These are phyloP conservation scores for Neotoxoptera formosana DNA, from an alignment of 1,140 invertebrate species.

Conservation along the genomic window DNA sequence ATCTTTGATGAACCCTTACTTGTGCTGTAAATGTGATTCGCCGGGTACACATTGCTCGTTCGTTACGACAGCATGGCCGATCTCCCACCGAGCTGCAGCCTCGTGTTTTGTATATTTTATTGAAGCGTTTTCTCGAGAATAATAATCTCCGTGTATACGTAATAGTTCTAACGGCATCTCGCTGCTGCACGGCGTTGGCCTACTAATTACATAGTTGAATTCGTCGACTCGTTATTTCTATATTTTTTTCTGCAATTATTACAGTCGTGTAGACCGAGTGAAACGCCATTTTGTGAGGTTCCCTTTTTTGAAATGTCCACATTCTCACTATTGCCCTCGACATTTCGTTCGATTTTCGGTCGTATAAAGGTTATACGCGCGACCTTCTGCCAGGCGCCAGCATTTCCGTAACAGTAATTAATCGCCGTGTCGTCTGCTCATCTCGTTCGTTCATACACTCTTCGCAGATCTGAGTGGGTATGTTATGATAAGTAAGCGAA, in stretches of 20 bases:
- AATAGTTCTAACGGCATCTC: neutral
- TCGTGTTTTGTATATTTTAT: neutral
- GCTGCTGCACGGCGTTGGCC: neutral
- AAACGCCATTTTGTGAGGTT: neutral
- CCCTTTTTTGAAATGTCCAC: neutral
- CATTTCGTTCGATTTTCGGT: neutral
- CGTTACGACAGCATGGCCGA: neutral
- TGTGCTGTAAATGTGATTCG: neutral
- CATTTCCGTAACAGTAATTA: neutral
- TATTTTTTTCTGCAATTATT: neutral
- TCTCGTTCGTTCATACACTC: too few relatives aligned
- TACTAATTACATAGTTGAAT: neutral
- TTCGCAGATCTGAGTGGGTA: too few relatives aligned
- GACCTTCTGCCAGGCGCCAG: neutral
- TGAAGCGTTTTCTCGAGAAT: neutral
- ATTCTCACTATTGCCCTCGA: neutral
- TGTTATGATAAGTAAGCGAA: too few relatives aligned
- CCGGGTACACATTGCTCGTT: neutral
- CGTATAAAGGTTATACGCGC: too few relatives aligned
- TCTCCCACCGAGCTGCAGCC: neutral
- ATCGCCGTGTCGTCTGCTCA: neutral
- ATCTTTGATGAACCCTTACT: slow-evolving; percentile 27
- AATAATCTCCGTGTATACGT: neutral
- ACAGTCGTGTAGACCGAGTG: neutral
- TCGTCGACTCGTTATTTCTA: neutral